phyloP scores from a whole-genome alignment of 2,888 invertebrate species.

The Stramonita haemastoma region DNA sequence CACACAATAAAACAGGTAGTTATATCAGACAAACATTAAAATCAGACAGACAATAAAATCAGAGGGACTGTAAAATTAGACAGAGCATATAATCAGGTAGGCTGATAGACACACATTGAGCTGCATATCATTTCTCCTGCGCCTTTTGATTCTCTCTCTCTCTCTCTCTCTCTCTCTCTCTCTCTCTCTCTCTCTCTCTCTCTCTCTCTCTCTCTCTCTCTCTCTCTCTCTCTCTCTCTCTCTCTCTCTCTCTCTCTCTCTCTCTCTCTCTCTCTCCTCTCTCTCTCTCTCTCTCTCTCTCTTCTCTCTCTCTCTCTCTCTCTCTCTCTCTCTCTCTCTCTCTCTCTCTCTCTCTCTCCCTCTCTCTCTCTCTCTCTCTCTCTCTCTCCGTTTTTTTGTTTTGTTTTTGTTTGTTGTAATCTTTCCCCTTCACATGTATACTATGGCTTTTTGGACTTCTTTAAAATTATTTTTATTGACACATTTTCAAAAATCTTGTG shows the following conservation, averaged over 20 bases:
- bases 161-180: not conserved
- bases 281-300: not conserved
- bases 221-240: not conserved
- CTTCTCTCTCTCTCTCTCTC: not conserved
- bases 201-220: not conserved
- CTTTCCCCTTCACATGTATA: no score
- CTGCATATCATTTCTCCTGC: no score
- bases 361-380: not conserved
- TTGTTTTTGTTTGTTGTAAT: no score
- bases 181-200: not conserved
- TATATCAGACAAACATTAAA: no score
- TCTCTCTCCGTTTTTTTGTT: not conserved
- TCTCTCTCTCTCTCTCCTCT: not conserved
- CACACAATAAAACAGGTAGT: no score
- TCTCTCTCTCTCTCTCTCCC: not conserved
- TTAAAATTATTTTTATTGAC: no score
- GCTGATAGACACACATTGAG: no score
- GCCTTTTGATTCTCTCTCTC: not conserved
- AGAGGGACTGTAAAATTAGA: no score
- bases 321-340: not conserved
- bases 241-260: not conserved
- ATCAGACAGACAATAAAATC: no score
- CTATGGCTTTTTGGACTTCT: no score
- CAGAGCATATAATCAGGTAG: no score
- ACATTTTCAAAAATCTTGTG: no score